Evolutionary conservation across 2,797 vertebrate genomes (phyloP).

Genomic region (Tolypeutes matacus): DNA sequence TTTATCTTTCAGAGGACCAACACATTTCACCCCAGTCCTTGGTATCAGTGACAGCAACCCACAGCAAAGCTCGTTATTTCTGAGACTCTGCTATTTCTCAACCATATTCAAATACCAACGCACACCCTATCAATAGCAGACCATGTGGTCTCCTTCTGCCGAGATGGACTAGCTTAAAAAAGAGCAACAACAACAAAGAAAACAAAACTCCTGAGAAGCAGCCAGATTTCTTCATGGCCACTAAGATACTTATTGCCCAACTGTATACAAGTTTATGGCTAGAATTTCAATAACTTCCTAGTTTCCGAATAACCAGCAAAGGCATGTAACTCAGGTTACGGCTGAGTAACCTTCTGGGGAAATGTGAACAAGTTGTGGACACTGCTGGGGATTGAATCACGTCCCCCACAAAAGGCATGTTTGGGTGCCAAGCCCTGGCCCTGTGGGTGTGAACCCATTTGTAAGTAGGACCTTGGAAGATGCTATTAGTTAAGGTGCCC

Average conservation of each 20-base stretch:
- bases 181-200: neutral
- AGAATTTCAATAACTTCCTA: neutral
- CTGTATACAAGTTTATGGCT: fast-evolving
- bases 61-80: no score
- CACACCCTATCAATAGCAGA: fast-evolving
- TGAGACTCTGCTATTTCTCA: neutral
- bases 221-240: no score
- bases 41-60: neutral
- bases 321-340: fast-evolving
- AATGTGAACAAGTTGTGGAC: neutral
- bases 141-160: fast-evolving
- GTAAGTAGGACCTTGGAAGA: no score
- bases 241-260: neutral
- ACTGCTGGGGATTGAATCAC: no score
- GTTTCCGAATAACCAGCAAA: neutral
- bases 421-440: no score
- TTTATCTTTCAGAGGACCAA: neutral
- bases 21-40: neutral
- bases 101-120: neutral
- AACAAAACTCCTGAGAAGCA: neutral
- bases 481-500: no score
- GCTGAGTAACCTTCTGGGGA: neutral
- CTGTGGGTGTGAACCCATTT: no score
- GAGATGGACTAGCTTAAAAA: neutral
- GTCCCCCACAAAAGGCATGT: no score